These are phyloP conservation scores for Malurus alboscapulatus DNA, from an alignment of 2,113 vertebrate species.

Conservation along the genomic window DNA sequence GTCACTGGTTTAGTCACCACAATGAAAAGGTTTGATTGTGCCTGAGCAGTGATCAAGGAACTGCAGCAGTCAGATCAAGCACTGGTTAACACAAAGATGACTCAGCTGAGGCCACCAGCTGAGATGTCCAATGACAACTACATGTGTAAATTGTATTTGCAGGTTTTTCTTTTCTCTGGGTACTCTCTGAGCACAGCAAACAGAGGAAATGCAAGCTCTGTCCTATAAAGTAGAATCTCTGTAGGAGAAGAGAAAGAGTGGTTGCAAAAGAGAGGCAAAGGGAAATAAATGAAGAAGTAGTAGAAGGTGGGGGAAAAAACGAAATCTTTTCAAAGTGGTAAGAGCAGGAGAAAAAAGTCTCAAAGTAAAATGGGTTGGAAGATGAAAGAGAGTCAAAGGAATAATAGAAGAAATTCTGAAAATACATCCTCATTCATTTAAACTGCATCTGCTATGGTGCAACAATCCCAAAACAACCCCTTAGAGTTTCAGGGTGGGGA, in stretches of 20 bases:
- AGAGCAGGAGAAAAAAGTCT: not conserved
- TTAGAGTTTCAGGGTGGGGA: not conserved
- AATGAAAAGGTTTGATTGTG: not conserved
- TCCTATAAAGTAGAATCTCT: not conserved
- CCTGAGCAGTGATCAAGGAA: not conserved
- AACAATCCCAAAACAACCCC: not conserved
- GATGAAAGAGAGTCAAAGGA: not conserved
- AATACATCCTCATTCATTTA: not conserved
- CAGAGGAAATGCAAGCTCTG: no score
- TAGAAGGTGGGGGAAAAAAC: accelerated
- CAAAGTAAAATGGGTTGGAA: not conserved
- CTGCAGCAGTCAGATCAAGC: not conserved
- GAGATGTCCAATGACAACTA: not conserved
- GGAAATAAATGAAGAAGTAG: not conserved
- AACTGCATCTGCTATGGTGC: not conserved
- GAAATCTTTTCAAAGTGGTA: not conserved
- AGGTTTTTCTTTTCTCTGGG: not conserved
- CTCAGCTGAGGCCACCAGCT: not conserved
- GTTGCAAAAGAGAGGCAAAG: not conserved
- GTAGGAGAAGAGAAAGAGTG: not conserved
- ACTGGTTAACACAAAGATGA: not conserved
- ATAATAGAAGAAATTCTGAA: not conserved
- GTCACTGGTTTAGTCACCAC: not conserved
- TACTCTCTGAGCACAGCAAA: not conserved
- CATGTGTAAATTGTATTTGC: not conserved